Base-by-base conservation (phyloP, 2,888 invertebrate genomes). In the Anthoptus insignis region DNA sequence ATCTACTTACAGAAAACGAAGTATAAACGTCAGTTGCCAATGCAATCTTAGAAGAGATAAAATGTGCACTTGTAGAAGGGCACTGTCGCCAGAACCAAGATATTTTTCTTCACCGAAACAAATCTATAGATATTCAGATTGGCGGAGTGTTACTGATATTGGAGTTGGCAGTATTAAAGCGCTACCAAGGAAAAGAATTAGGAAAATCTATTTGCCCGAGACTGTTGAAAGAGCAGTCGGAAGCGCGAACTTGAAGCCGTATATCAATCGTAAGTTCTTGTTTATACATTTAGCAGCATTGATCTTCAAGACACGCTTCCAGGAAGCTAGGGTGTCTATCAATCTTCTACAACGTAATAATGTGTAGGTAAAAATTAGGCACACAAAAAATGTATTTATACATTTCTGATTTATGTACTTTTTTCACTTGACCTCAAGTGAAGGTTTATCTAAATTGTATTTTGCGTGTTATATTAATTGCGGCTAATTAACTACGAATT, bases 211-310 rank as follows among this genome's bases (percentile, higher is more conserved):
- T 64, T 64, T 87, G n/a, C 88, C 87, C 0, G 84, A 86, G 29
- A 87, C 83, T 0, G 78, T 80, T 27, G 84, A 89, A 8, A 78
- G 74, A 29, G 87, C 84, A 0, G 83, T 87, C 2, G 91, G 89
- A 0, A 83, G 81, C 65, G 78, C 80, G 0, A 79, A 84, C 54
- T 60, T 82, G 3, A 74, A 79, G 0, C 65, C 77, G 0, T 78
- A 70, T 59, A 54, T 79, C 13, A 68, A 65, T 59, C 73, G 88
- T 87, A 73, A 80, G 87, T 82, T n/a, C 13, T 47, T 16, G 21
- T 19, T 27, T 5, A 7, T 27, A 27, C 27, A 27, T 27, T 27
- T 27, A 27, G 27, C 27, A 27, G 7, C 27, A 27, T n/a, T n/a
- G n/a, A n/a, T n/a, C n/a, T n/a, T n/a, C n/a, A n/a, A n/a, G n/a